phyloP scores from a whole-genome alignment of 2,888 invertebrate species.

The Dryobotodes eremita region DNA sequence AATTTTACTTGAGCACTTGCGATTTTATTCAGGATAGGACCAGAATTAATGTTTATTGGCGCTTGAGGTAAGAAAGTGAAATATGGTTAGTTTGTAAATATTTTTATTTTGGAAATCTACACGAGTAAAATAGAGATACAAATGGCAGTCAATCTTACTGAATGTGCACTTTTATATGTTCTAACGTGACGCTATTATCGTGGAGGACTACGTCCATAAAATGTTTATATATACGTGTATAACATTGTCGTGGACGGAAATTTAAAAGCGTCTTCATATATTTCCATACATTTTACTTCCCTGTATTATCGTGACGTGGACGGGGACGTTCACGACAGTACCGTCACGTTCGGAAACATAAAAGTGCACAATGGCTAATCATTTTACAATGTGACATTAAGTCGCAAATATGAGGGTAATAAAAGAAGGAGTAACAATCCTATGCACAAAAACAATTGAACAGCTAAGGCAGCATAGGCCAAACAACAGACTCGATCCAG shows the following conservation, averaged over 20 bases:
- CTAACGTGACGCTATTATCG: background rate
- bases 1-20: slow-evolving; percentile 35
- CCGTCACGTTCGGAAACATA: background rate
- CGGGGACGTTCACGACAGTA: no score
- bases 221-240: background rate
- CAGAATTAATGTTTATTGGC: slow-evolving; percentile 14
- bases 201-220: background rate
- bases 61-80: background rate
- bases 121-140: background rate
- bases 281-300: background rate
- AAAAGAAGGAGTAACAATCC: background rate
- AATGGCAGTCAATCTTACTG: no score
- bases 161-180: no score
- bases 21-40: slow-evolving; percentile 13
- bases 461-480: slow-evolving; percentile 63
- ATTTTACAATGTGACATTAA: background rate
- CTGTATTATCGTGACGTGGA: background rate
- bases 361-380: background rate
- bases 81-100: background rate
- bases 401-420: background rate
- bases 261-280: background rate
- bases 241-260: background rate
- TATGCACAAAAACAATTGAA: background rate
- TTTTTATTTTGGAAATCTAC: background rate
- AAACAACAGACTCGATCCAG: slow-evolving; percentile 83